A percentile compares a stretch with the other conserved stretches of the same genome.
Evolutionary conservation across 2,113 vertebrate genomes (phyloP).

Genomic region (Buteo buteo): DNA sequence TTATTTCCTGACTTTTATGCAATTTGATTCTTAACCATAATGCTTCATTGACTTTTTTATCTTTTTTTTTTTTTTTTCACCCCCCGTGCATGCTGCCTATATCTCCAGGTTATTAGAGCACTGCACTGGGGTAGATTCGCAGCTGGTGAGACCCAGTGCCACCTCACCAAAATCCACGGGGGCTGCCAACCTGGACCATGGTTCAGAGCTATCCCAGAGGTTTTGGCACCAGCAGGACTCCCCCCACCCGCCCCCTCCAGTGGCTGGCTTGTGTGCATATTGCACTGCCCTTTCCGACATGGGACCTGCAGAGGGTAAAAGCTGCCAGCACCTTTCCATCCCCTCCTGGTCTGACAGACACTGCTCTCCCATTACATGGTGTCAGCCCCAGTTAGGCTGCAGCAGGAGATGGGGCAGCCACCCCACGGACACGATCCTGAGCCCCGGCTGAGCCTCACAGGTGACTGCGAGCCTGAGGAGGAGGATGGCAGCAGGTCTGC

Average conservation of each 20-base stretch:
- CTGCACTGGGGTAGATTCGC: rapidly evolving
- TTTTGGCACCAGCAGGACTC: neutral
- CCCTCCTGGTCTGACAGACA: neutral
- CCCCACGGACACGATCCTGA: neutral
- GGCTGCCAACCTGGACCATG: rapidly evolving
- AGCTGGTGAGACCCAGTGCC: neutral
- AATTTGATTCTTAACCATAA: constrained; percentile 6
- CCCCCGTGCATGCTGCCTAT: neutral
- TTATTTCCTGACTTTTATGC: constrained; percentile 5
- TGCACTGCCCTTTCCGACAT: neutral
- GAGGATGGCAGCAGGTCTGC: neutral
- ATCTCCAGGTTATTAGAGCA: neutral
- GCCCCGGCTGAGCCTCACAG: neutral
- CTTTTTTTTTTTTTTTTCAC: no score
- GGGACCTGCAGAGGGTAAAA: neutral
- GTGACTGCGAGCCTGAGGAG: neutral
- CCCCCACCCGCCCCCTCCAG: no score
- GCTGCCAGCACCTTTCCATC: neutral
- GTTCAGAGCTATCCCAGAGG: neutral
- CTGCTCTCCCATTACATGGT: neutral
- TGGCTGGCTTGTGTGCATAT: neutral
- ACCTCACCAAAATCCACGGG: rapidly evolving
- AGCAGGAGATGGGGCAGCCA: neutral
- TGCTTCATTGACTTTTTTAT: neutral
- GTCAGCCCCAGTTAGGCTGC: neutral